These are phyloP conservation scores for Miichthys miiuy DNA, from an alignment of 2,797 vertebrate genomes.

Conservation along the genomic window DNA sequence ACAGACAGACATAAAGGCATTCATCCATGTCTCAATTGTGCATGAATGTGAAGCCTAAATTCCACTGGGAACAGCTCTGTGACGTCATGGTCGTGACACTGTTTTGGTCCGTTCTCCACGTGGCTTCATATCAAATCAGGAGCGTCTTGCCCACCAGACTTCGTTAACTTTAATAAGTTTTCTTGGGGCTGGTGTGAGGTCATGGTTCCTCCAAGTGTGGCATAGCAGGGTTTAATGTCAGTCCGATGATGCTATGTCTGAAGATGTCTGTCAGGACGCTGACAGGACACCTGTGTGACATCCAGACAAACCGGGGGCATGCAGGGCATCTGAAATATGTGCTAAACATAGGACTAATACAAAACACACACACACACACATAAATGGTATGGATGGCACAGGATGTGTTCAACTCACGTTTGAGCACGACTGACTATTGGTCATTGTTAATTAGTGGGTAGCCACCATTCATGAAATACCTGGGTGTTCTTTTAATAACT, in stretches of 20 bases:
- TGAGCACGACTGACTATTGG: not conserved
- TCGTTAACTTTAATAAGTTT: constrained; percentile 5
- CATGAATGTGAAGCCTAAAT: constrained; percentile 44
- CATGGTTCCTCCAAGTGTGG: constrained; percentile 15
- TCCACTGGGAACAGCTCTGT: no score
- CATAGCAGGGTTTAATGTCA: constrained; percentile 33
- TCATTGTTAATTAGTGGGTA: not conserved
- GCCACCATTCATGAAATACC: not conserved
- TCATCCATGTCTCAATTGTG: constrained; percentile 41
- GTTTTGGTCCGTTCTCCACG: no score
- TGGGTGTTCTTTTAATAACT: not conserved
- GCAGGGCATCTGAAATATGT: not conserved
- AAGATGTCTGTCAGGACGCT: constrained; percentile 8
- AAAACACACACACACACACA: not conserved
- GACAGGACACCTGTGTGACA: constrained; percentile 31
- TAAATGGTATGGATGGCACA: not conserved
- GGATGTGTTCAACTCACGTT: not conserved
- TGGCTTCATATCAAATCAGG: no score
- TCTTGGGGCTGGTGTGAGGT: constrained; percentile 30
- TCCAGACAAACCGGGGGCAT: not conserved
- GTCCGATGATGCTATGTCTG: constrained; percentile 18
- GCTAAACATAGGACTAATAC: not conserved
- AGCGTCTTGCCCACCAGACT: no score
- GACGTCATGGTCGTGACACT: no score
- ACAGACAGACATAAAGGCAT: not conserved